A percentile compares a stretch with the other conserved stretches of the same genome.
Conservation (phyloP, 2,888 invertebrate genomes). For the Chloroclysta siterata region DNA sequence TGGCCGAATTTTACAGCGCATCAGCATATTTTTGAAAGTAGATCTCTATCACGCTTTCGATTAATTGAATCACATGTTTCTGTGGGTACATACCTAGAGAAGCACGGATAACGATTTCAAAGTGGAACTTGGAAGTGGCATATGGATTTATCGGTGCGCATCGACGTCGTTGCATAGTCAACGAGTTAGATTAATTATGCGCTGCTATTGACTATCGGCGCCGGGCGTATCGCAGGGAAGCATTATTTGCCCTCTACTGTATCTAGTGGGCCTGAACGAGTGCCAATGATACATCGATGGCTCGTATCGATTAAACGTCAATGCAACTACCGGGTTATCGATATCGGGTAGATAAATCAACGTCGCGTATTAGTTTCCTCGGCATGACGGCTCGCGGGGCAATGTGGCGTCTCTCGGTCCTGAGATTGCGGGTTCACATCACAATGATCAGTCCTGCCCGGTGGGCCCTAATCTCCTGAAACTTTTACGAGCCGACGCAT, state of each 20-base stretch:
- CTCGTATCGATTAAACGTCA: conserved; percentile 60
- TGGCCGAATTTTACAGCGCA: conserved; percentile 78
- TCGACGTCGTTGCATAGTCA: conserved; percentile 56
- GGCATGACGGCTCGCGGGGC: conserved; percentile 25
- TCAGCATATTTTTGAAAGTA: conserved; percentile 74
- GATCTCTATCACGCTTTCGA: conserved; percentile 67
- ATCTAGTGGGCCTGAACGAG: conserved; percentile 29
- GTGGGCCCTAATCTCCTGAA: conserved; percentile 77
- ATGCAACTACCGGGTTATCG: conserved; percentile 61
- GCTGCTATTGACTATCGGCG: conserved; percentile 48
- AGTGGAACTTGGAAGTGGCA: conserved; percentile 42
- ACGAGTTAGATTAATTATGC: conserved; percentile 58
- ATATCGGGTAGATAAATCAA: conserved; percentile 58
- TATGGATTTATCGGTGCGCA: conserved; percentile 56
- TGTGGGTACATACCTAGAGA: conserved; percentile 47
- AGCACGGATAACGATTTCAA: conserved; percentile 42
- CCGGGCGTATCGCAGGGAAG: conserved; percentile 54
- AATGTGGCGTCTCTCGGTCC: conserved; percentile 35
- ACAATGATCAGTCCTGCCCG: conserved; percentile 53
- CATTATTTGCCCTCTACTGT: conserved; percentile 51
- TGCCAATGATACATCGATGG: conserved; percentile 30
- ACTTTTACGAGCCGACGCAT: conserved; percentile 79
- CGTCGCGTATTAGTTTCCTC: conserved; percentile 49
- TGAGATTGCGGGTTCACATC: conserved; percentile 48
- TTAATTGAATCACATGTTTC: conserved; percentile 52